Evolutionary conservation across 1,140 invertebrate species (phyloP).

Genomic region (Antheraea mylitta): DNA sequence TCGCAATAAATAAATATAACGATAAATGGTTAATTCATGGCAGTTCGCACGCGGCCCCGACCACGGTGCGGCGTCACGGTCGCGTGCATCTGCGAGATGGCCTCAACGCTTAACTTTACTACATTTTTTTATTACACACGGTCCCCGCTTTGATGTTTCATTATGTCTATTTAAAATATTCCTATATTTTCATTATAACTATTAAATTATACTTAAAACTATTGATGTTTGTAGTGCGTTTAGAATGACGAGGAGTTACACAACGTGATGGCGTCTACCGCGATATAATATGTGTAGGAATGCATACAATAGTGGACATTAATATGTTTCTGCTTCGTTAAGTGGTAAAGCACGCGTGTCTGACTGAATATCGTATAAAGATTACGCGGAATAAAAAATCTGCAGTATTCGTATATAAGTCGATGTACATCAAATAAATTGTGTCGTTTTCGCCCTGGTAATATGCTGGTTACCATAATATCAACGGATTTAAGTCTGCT

Average conservation of each 20-base stretch:
- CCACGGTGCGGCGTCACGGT: constrained; percentile 17
- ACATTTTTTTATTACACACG: constrained; percentile 11
- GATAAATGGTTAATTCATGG: constrained; percentile 15
- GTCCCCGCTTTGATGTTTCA: neutral
- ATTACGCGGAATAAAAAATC: too few species aligned
- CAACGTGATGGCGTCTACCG: neutral
- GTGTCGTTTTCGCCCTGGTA: too few species aligned
- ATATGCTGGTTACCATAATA: too few species aligned
- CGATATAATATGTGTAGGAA: neutral
- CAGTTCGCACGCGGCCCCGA: constrained; percentile 26
- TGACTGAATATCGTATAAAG: too few species aligned
- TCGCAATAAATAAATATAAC: constrained; percentile 8
- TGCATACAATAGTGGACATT: too few species aligned
- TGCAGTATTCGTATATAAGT: too few species aligned
- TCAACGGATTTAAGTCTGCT: too few species aligned
- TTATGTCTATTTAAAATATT: neutral
- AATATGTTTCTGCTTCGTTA: too few species aligned
- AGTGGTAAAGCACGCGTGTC: too few species aligned
- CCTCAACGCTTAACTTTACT: constrained; percentile 14
- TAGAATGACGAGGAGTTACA: neutral
- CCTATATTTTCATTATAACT: neutral
- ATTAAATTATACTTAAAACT: neutral
- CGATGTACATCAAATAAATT: too few species aligned
- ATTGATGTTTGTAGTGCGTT: neutral
- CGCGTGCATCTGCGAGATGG: constrained; percentile 22